Conservation (phyloP, 2,113 vertebrate species). For the Gasterosteus nipponicus region DNA sequence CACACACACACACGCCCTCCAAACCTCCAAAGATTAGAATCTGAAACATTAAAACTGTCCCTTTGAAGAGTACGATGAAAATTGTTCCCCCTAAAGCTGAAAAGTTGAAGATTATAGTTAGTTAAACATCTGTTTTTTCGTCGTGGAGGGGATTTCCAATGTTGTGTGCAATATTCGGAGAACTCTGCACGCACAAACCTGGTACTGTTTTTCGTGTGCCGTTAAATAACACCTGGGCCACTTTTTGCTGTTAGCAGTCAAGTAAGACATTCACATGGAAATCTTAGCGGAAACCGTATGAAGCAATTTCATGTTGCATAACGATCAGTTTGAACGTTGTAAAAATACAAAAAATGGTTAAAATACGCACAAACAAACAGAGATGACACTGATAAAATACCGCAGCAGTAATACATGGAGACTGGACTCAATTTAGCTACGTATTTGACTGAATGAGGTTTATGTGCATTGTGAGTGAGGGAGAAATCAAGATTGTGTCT, state of each 20-base stretch:
- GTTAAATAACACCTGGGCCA: constrained; percentile 45
- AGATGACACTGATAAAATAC: constrained; percentile 18
- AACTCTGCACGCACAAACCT: constrained; percentile 24
- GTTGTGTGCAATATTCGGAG: constrained; percentile 30
- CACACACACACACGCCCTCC: background rate
- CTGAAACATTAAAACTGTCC: background rate
- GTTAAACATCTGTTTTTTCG: constrained; percentile 40
- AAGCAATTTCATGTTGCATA: constrained; percentile 19
- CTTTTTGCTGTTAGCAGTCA: constrained; percentile 26
- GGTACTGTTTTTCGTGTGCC: constrained; percentile 33
- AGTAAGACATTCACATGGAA: background rate
- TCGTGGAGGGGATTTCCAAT: constrained; percentile 52
- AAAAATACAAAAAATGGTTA: too few species aligned
- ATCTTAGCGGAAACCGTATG: constrained; percentile 34
- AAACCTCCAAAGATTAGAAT: background rate
- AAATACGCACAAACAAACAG: background rate
- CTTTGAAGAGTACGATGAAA: constrained; percentile 24
- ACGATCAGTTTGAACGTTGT: background rate
- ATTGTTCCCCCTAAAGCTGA: constrained; percentile 36
- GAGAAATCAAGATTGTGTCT: constrained; percentile 6
- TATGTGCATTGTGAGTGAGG: background rate
- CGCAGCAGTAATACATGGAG: constrained; percentile 10
- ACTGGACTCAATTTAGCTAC: constrained; percentile 30
- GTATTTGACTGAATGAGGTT: constrained; percentile 34
- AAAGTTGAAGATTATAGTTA: constrained; percentile 33